Base-by-base conservation (phyloP, 2,888 invertebrate genomes). In the Scaptomyza caliginosa region DNA sequence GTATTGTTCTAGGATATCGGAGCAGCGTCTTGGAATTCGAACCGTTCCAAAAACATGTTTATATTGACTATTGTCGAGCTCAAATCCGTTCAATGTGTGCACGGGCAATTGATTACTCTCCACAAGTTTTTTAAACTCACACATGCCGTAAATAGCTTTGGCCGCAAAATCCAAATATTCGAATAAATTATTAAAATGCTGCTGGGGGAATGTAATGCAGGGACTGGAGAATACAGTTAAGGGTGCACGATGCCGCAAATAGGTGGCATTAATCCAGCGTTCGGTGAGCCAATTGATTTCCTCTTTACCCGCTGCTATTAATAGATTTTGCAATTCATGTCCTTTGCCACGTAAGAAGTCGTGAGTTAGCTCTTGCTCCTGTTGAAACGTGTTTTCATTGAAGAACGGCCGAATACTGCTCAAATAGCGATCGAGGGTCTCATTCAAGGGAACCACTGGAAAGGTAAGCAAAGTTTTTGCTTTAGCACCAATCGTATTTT, bases 11-110 rank as follows among this genome's bases (percentile, higher is more conserved):
- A 96, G 90, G 34, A 90, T 89, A 89, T 97, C 98, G 49, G 93
- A 90, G 57, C 93, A 93, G 11, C 92, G 89, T 28, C 93, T 93
- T 0, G 98, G 98, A 76, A 95, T 93, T 38, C 98, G 94, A 90
- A 96, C 96, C 0, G 97, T 96, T 10, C 97, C 97, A 90, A 96
- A 95, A 64, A 99, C 94, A 91, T 95, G 95, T 74, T 94, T 94
- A 90, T 98, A 98, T 89, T 98, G 98, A 42, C 94, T 94, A 96
- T 98, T 99, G 90, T 98, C 98, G 69, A 99, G 91, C 4, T 95
- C 95, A 70, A 93, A 93, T 82, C 96, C 95, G 0, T 96, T 96
- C 93, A 96, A 94, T 92, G 94, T 95, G 88, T 97, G 96, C 10
- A 93, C 89, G 0, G 94, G 94, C 55, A 96, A 93, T 88, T 93